Evolutionary conservation across 2,888 invertebrate genomes (phyloP).

Genomic region (Hofmannophila pseudospretella): DNA sequence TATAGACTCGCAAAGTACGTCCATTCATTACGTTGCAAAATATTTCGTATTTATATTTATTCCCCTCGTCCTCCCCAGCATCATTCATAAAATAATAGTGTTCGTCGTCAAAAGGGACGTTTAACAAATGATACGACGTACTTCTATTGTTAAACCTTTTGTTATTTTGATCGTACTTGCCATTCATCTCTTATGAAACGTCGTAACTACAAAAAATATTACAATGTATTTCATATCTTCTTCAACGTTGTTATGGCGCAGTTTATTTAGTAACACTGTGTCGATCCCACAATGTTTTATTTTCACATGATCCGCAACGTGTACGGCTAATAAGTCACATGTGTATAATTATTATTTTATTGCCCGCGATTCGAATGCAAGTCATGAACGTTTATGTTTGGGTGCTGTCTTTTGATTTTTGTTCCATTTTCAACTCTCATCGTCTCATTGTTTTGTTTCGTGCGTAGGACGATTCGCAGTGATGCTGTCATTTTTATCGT

Average conservation of each 20-base stretch:
- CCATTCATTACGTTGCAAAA: slow-evolving; percentile 12
- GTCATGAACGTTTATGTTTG: slow-evolving; percentile 58
- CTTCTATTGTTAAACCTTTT: slow-evolving; percentile 72
- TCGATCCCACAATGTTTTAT: slow-evolving; percentile 33
- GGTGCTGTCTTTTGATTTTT: slow-evolving; percentile 45
- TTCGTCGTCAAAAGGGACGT: slow-evolving; percentile 72
- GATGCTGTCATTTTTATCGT: slow-evolving; percentile 3
- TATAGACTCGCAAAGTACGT: not conserved
- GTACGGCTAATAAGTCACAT: slow-evolving; percentile 72
- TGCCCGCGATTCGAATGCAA: slow-evolving; percentile 62
- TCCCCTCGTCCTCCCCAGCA: slow-evolving; percentile 48
- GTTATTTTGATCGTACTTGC: slow-evolving; percentile 60
- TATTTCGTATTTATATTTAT: slow-evolving; percentile 33
- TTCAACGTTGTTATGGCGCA: slow-evolving; percentile 8
- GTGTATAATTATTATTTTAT: slow-evolving; percentile 77
- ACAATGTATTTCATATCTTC: slow-evolving; percentile 20
- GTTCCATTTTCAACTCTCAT: slow-evolving; percentile 45
- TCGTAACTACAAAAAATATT: slow-evolving; percentile 21
- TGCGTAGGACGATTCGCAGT: slow-evolving; percentile 49
- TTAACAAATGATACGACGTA: slow-evolving; percentile 75
- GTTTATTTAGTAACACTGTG: slow-evolving; percentile 12
- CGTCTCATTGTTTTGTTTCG: slow-evolving; percentile 48
- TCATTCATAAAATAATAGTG: slow-evolving; percentile 75
- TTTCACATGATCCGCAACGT: slow-evolving; percentile 51
- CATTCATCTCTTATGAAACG: slow-evolving; percentile 28